These are phyloP conservation scores for Pollicipes pollicipes DNA, from an alignment of 1,140 invertebrate species.

Conservation along the genomic window DNA sequence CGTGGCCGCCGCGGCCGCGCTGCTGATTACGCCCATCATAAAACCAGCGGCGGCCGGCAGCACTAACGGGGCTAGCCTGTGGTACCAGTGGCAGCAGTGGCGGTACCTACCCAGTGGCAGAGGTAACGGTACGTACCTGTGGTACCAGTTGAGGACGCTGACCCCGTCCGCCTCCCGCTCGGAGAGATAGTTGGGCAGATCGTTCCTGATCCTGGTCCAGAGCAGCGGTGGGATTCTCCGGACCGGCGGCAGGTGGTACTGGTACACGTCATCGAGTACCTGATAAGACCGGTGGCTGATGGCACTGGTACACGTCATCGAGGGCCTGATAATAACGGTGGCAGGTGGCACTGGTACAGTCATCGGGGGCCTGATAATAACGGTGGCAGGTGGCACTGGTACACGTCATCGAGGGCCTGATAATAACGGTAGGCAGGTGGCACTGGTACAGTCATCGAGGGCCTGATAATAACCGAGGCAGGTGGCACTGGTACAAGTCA, in stretches of 20 bases:
- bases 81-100: too few relatives aligned
- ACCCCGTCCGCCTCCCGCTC: slow-evolving; percentile 93
- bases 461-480: slow-evolving; percentile 74
- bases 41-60: too few relatives aligned
- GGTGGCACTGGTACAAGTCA: slow-evolving; percentile 95
- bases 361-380: slow-evolving; percentile 70
- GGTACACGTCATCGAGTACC: slow-evolving; percentile 89
- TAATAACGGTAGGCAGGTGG: slow-evolving; percentile 85
- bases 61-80: too few relatives aligned
- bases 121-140: slow-evolving; percentile 33
- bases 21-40: too few relatives aligned
- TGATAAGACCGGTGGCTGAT: slow-evolving; percentile 79
- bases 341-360: slow-evolving; percentile 96
- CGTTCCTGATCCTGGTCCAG: slow-evolving; percentile 88
- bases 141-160: slow-evolving; percentile 94
- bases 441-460: slow-evolving; percentile 95
- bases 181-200: slow-evolving; percentile 85
- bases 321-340: slow-evolving; percentile 67
- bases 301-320: slow-evolving; percentile 97
- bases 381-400: slow-evolving; percentile 93
- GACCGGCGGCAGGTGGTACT: slow-evolving; percentile 91
- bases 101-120: too few relatives aligned
- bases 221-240: slow-evolving; percentile 81
- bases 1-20: too few relatives aligned
- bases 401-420: slow-evolving; percentile 81